Base-by-base conservation (phyloP, 2,888 invertebrate genomes). In the Pandemis cinnamomeana region DNA sequence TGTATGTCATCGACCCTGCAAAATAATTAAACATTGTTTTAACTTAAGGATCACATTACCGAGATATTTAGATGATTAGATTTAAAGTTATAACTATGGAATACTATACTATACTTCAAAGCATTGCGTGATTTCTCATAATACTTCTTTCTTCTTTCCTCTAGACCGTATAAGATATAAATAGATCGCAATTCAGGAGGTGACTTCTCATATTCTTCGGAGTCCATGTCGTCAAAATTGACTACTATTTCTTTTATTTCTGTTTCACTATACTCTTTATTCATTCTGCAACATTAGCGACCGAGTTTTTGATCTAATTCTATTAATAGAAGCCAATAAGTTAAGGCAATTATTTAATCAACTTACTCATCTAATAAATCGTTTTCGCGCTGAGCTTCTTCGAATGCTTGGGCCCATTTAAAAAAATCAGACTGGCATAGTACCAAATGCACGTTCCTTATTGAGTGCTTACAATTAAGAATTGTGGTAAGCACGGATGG, bases 361-460 rank as follows among this genome's bases (percentile, higher is more conserved):
- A 80, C 89, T 84, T 82, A 91, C 91, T 89, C 89, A 36, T 87
- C 87, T 48, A 83, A 60, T 7, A 84, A 72, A 68, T 92, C 92
- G 61, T 79, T 81, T 78, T 91, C 91, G 67, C 83, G 83, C 74
- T 86, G 88, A 10, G 81, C 71, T 78, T 92, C 91, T 67, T 93
- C 93, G 71, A 89, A 88, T 4, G 82, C 72, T 76, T 88, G 87
- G 15, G 83, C 89, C 93, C 94, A 94, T 80, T 86, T 90, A 44
- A 75, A 64, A 75, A 93, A 91, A 78, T 92, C 93, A 3, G 90
- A 87, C 27, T 93, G 92, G 77, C 93, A 91, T 7, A 94, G 77
- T 13, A 93, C 80, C 1, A 93, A 83, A 78, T 93, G 91, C 70
- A 91, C 81, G 71, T 92, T 91, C 77, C 83, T 78, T 77, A 93